Evolutionary conservation across 2,797 vertebrate species (phyloP).

Genomic region (Nyctibius grandis): DNA sequence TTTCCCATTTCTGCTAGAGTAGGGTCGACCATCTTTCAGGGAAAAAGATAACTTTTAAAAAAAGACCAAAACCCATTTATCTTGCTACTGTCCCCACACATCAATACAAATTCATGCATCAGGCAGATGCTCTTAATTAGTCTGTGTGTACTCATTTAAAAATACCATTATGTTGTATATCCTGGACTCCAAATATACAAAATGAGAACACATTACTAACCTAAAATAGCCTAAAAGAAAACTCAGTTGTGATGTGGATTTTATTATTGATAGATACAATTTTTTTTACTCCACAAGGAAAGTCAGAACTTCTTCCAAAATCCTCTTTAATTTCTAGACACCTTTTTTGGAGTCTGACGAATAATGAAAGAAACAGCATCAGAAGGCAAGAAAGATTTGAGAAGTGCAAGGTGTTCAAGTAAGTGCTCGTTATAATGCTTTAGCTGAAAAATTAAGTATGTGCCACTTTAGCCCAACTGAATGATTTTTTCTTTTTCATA

Average conservation of each 20-base stretch:
- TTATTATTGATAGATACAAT: not conserved
- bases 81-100: not conserved
- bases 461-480: not conserved
- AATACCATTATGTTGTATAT: not conserved
- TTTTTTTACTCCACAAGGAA: not conserved
- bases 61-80: not conserved
- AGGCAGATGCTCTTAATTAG: not conserved
- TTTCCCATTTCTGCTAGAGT: constrained; percentile 88
- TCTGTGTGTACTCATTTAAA: not conserved
- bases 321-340: not conserved
- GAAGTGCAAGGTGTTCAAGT: not conserved
- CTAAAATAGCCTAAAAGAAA: not conserved
- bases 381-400: not conserved
- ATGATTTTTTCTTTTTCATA: not conserved
- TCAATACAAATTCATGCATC: not conserved
- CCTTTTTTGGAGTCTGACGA: not conserved
- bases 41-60: not conserved
- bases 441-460: not conserved
- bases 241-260: not conserved
- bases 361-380: not conserved
- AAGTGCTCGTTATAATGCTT: not conserved
- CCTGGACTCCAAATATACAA: not conserved
- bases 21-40: constrained; percentile 81
- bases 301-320: not conserved
- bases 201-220: not conserved